phyloP scores from a whole-genome alignment of 53 echinoderm and acorn worm genomes.

The Luidia sarsii region DNA sequence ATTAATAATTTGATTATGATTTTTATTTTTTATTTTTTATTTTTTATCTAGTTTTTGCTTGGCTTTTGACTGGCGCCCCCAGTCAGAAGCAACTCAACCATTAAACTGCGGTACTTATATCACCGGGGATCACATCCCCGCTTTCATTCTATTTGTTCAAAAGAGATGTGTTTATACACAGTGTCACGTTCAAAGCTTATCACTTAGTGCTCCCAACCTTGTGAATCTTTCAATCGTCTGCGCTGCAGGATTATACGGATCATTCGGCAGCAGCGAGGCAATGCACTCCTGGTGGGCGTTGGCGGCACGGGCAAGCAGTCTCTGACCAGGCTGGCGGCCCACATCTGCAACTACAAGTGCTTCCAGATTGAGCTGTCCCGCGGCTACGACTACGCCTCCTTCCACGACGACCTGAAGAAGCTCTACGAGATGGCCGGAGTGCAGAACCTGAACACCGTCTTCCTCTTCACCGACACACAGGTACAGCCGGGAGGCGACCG shows the following conservation, averaged over 20 bases:
- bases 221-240: neutral
- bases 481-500: slow-evolving; percentile 43
- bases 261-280: slow-evolving; percentile 98
- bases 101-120: no score
- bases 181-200: neutral
- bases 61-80: no score
- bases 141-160: neutral
- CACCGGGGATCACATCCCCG: no score
- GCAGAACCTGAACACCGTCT: slow-evolving; percentile 90
- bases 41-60: no score
- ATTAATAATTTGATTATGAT: no score
- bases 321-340: slow-evolving; percentile 89
- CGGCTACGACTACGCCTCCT: slow-evolving; percentile 84
- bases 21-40: no score
- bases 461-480: slow-evolving; percentile 99
- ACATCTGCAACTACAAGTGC: slow-evolving; percentile 96
- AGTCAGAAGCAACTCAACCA: no score
- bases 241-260: slow-evolving; percentile 91
- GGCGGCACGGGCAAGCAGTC: slow-evolving; percentile 99
- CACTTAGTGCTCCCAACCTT: neutral
- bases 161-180: neutral
- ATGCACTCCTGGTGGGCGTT: slow-evolving; percentile 93
- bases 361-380: slow-evolving; percentile 94
- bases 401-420: slow-evolving; percentile 96
- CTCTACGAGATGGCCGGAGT: slow-evolving; percentile 92